Base-by-base conservation (phyloP, 2,888 invertebrate genomes). In the Calameuta idolon region DNA sequence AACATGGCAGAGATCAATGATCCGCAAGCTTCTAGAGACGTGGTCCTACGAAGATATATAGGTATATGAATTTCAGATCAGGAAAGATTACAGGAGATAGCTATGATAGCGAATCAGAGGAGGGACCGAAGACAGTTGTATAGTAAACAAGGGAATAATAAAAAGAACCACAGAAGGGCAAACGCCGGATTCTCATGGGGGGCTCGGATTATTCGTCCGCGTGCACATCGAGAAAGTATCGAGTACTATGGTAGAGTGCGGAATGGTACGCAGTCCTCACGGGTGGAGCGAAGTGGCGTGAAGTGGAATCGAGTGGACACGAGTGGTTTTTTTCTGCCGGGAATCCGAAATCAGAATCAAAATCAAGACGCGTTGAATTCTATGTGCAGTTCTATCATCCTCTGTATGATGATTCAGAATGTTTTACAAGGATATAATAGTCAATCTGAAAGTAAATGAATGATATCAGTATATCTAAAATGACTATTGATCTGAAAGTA, bases 191-290 rank as follows among this genome's bases (percentile, higher is more conserved):
- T 34, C 31, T 34, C 71, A 23, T 33, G 71, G 71, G 71, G 15
- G n/a, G 15, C 12, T 33, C 5, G 71, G 30, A 30, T 31, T 34
- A 34, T 34, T 34, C 71, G 71, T 31, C 73, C 40, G n/a, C 40
- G n/a, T 69, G 71, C 75, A 55, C 73, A 69, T 75, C 75, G 55
- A 5, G 40, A 40, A 40, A 55, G 55, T 55, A 55, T 55, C 55
- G 55, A 55, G 55, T 5, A 55, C 23, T 55, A 23, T 55, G 55
- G 55, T 15, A 23, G 1, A 55, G 55, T 55, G 15, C 15, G 40
- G 5, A 15, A 23, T 15, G 40, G 40, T 5, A 40, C 40, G 23
- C 40, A 4, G 15, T 40, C 15, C 15, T 5, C 15, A 15, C 23
- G 23, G 5, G 55, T 23, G 23, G 23, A 55, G 9, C 23, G 55